Base-by-base conservation (phyloP, 2,888 invertebrate species). In the Agonum fuliginosum region DNA sequence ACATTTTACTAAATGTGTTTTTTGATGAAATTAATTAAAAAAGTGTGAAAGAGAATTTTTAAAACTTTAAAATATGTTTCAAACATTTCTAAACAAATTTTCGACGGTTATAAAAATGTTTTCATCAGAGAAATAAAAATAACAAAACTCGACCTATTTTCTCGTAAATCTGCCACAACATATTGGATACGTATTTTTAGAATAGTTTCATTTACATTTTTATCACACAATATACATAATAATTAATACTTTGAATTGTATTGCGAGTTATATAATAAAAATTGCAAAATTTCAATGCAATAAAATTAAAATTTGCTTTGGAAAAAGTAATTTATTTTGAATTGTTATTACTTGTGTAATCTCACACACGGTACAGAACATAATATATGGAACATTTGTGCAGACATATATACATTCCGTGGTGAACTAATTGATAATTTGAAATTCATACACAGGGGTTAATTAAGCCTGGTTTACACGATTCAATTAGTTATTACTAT, bases 391-490 rank as follows among this genome's bases (percentile, higher is more conserved):
- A n/a, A n/a, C n/a, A n/a, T n/a, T n/a, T n/a, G n/a, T n/a, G n/a
- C n/a, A n/a, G n/a, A n/a, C n/a, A n/a, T n/a, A n/a, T n/a, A n/a
- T n/a, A 37, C 19, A 46, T 46, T 46, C 17, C 27, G 0, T 6
- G 30, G 30, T 5, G 30, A 12, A 27, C 27, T 62, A 62, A 62
- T 62, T 62, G 58, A 62, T 62, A 62, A 62, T 62, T 62, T 62
- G 58, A 62, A 62, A 62, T 62, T 62, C 58, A 62, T 62, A 34
- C 30, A 27, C 58, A 62, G 20, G 58, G 58, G 58, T 34, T 27
- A 62, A 62, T 14, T 62, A 30, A 62, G 58, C 58, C 10, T 30
- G 30, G 58, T 62, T 62, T 62, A 62, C 58, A 30, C 30, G 27
- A 62, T 14, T 27, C 30, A 62, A 62, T 62, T 62, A 14, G 54